phyloP scores from a whole-genome alignment of 2,113 vertebrate species.

The Anhinga rufa region DNA sequence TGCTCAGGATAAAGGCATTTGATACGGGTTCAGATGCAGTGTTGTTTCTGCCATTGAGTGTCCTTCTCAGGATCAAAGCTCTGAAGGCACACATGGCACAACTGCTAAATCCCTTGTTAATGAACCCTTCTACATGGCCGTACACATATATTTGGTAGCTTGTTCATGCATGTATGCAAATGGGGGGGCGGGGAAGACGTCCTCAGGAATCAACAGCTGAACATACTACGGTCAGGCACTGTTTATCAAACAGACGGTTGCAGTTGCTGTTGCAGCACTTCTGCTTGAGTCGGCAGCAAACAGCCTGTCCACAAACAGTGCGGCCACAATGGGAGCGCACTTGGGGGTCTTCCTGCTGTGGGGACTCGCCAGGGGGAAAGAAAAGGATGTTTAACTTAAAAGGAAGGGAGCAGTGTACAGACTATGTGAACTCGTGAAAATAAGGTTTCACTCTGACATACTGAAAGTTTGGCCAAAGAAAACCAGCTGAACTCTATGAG shows the following conservation, averaged over 20 bases:
- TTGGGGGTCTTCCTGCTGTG: background rate
- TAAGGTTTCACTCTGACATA: background rate
- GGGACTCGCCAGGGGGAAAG: background rate
- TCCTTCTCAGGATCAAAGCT: conserved; percentile 22
- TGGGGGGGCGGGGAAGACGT: background rate
- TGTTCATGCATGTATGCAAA: background rate
- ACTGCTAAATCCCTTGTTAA: background rate
- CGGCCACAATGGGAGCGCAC: background rate
- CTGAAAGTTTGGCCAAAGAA: background rate
- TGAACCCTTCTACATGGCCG: background rate
- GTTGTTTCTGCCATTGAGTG: background rate
- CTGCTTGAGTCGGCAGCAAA: background rate
- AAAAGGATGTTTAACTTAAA: conserved; percentile 28
- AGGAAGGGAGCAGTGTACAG: background rate
- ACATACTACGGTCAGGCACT: background rate
- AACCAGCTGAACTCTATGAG: background rate
- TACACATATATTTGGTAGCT: fast-evolving
- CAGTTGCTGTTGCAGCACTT: background rate
- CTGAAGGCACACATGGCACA: background rate
- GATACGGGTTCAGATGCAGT: fast-evolving
- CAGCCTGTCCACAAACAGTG: background rate
- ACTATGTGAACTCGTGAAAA: background rate
- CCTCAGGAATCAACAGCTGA: background rate
- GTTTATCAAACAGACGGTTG: background rate
- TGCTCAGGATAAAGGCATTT: background rate